Conservation (phyloP, 2,888 invertebrate genomes). For the Neoscelio sp. region DNA sequence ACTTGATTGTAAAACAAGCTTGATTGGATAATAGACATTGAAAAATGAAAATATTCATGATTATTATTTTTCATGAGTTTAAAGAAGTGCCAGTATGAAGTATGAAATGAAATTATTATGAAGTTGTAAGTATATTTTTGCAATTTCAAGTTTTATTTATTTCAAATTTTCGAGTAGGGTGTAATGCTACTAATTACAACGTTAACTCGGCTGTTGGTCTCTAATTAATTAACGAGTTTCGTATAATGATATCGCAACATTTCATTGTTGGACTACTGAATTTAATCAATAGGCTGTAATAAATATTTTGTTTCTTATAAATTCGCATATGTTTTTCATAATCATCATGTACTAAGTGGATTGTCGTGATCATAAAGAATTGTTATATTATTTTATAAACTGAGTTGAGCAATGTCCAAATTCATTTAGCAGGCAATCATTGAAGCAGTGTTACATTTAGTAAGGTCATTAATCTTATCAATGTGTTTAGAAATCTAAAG, state of each 20-base stretch:
- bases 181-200: no score
- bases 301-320: no score
- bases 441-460: neutral
- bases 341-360: neutral
- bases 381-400: neutral
- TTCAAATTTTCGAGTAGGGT: no score
- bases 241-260: no score
- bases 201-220: no score
- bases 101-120: no score
- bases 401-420: neutral
- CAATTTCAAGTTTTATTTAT: no score
- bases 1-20: slow-evolving; percentile 9
- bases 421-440: neutral
- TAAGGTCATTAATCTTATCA: neutral
- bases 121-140: no score
- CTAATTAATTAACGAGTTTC: no score
- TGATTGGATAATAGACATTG: slow-evolving; percentile 11
- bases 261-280: no score
- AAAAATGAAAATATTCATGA: slow-evolving; percentile 4
- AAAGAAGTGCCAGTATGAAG: no score
- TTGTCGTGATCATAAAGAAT: neutral
- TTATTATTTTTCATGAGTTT: neutral
- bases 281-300: no score
- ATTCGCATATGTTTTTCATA: neutral
- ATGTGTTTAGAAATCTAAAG: neutral